Conservation (phyloP, 2,888 invertebrate genomes). For the Hypomecis atomaria region DNA sequence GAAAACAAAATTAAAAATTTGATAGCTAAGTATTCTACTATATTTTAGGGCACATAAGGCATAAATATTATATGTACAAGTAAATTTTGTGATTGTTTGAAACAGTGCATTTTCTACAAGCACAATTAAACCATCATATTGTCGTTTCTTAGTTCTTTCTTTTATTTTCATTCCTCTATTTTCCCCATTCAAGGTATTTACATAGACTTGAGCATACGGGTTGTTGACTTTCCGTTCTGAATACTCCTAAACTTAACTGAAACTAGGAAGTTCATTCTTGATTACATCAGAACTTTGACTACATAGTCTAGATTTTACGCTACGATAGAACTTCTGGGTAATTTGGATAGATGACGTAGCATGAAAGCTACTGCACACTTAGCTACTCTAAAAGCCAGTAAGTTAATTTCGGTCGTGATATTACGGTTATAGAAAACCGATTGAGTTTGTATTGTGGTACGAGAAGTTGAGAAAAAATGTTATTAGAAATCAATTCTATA, state of each 20-base stretch:
- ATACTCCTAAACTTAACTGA: slow-evolving; percentile 17
- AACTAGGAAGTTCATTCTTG: slow-evolving; percentile 26
- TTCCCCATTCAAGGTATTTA: slow-evolving; percentile 6
- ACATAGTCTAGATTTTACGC: slow-evolving; percentile 17
- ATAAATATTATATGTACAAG: no score
- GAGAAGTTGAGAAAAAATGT: no score
- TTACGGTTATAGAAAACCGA: no score
- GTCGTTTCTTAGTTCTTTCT: background rate
- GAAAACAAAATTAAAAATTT: no score
- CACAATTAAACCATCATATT: no score
- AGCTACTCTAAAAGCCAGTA: background rate
- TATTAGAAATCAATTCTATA: no score
- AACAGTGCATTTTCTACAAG: no score
- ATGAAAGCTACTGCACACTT: background rate
- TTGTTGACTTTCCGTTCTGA: slow-evolving; percentile 26
- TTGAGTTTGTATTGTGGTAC: no score
- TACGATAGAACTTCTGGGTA: slow-evolving; percentile 12
- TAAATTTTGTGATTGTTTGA: no score
- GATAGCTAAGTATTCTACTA: no score
- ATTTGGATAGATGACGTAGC: slow-evolving; percentile 7
- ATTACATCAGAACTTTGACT: slow-evolving; percentile 28
- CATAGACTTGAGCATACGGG: slow-evolving; percentile 31
- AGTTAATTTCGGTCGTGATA: no score
- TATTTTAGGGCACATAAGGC: no score
- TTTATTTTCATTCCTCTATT: background rate